phyloP scores from a whole-genome alignment of 1,140 invertebrate genomes.

The Ridgeia piscesae region DNA sequence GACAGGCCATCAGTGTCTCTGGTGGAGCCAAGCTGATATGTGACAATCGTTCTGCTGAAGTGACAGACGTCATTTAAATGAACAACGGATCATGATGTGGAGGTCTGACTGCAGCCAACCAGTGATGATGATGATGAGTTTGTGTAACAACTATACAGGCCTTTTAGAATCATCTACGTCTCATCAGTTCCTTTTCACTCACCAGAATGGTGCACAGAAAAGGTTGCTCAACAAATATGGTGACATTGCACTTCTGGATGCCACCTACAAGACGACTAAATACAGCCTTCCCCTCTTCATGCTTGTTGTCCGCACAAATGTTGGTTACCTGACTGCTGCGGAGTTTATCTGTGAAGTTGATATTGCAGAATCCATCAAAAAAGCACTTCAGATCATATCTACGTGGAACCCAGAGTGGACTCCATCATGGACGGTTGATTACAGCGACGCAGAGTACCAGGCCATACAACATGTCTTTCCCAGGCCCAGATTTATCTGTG shows the following conservation, averaged over 20 bases:
- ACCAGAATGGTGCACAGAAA: slow-evolving; percentile 10
- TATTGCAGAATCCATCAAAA: neutral
- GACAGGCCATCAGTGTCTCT: too few species aligned
- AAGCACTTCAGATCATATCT: slow-evolving; percentile 7
- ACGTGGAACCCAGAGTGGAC: neutral
- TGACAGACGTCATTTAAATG: too few species aligned
- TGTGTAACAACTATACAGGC: too few species aligned
- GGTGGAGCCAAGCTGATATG: too few species aligned
- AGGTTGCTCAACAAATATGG: neutral
- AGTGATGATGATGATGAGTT: too few species aligned
- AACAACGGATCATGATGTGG: too few species aligned
- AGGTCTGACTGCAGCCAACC: too few species aligned
- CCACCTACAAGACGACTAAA: slow-evolving; percentile 13
- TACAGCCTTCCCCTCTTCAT: neutral
- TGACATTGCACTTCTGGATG: slow-evolving; percentile 12
- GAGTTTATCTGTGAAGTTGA: neutral
- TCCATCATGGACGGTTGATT: neutral
- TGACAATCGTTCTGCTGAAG: too few species aligned
- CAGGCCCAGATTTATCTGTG: neutral
- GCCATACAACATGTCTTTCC: slow-evolving; percentile 6
- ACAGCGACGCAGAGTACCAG: neutral
- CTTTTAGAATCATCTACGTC: neutral
- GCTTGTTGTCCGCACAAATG: neutral
- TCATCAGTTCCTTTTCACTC: neutral
- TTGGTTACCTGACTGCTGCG: neutral